Evolutionary conservation across 64 coral and sea anemone genomes (phyloP), one percentile per base, ranked within the genome.

Genomic region (Cladopsammia gracilis): DNA sequence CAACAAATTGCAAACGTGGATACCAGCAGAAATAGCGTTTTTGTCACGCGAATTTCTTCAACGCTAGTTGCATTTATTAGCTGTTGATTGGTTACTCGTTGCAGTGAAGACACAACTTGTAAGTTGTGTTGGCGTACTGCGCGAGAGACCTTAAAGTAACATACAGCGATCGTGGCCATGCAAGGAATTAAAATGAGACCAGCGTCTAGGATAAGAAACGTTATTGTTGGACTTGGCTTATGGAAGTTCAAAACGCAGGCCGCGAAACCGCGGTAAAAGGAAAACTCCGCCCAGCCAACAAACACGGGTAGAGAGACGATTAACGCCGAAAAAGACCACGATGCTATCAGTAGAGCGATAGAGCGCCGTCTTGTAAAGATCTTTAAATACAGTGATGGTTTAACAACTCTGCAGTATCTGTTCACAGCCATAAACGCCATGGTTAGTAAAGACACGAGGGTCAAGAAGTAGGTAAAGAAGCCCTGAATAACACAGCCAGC

Each of bases 381-480:
- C 66, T 73, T 96, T 26, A 67, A 73, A 80, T 96, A 96, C 5
- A 92, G 69, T 7, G 92, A 82, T 22, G 95, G 91, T 86, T 93
- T 96, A 5, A 96, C 95, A 19, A 96, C 89, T n/a, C 95, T 81
- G 53, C 92, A 93, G 57, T 93, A 96, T 64, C 95, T 89, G 86
- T 96, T 96, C 14, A 96, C 65, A 13, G 95, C 95, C 62, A 90
- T 93, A 65, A 93, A 86, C 7, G 90, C 87, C 95, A 96, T 96
- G 52, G 92, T 96, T 25, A 89, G 85, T 14, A 96, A 73, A 25
- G 95, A 96, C 7, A 87, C 95, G 43, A 92, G 54, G 68, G 86
- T 88, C 57, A 96, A 19, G 89, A 88, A 93, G 68, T 93, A 71
- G 48, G 89, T 57, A 62, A 96, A 77, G 82, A 96, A 60, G 48